These are phyloP conservation scores for Sarcophaga subvicina DNA, from an alignment of 2,888 invertebrate species.

Conservation along the genomic window DNA sequence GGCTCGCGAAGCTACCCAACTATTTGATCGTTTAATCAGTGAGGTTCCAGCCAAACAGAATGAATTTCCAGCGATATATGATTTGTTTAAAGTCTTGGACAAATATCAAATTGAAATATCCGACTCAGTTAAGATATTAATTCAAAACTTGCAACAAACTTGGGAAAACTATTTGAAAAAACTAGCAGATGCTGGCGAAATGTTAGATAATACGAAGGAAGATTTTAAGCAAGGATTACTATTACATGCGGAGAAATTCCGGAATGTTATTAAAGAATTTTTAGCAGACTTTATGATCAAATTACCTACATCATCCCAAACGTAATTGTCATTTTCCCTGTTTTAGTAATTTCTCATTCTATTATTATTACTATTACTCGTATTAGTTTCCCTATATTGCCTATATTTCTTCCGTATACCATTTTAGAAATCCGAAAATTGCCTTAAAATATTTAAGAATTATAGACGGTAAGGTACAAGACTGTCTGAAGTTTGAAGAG, in stretches of 20 bases:
- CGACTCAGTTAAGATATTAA: slow-evolving; percentile 72
- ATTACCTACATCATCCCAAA: slow-evolving; percentile 84
- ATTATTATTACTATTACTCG: too few relatives aligned
- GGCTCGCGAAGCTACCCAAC: slow-evolving; percentile 86
- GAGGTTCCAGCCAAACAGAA: slow-evolving; percentile 86
- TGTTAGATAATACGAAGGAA: slow-evolving; percentile 88
- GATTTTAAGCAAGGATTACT: slow-evolving; percentile 88
- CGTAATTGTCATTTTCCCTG: slow-evolving; percentile 62
- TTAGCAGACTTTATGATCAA: slow-evolving; percentile 87
- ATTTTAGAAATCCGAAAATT: slow-evolving; percentile 73
- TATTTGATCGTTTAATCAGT: slow-evolving; percentile 86
- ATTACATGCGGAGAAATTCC: slow-evolving; percentile 88
- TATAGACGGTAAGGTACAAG: slow-evolving; percentile 72
- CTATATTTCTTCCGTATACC: background rate
- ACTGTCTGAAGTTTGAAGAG: slow-evolving; percentile 84
- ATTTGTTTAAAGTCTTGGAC: slow-evolving; percentile 87
- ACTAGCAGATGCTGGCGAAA: slow-evolving; percentile 88
- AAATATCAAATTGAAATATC: slow-evolving; percentile 89
- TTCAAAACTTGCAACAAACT: slow-evolving; percentile 74
- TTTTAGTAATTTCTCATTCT: background rate
- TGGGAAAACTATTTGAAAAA: slow-evolving; percentile 89
- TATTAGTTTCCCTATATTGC: background rate
- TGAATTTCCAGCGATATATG: slow-evolving; percentile 89
- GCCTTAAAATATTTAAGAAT: slow-evolving; percentile 76
- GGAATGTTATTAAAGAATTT: slow-evolving; percentile 86